Base-by-base conservation (phyloP, 2,113 vertebrate species). In the cattle (Bos taurus) region DNA sequence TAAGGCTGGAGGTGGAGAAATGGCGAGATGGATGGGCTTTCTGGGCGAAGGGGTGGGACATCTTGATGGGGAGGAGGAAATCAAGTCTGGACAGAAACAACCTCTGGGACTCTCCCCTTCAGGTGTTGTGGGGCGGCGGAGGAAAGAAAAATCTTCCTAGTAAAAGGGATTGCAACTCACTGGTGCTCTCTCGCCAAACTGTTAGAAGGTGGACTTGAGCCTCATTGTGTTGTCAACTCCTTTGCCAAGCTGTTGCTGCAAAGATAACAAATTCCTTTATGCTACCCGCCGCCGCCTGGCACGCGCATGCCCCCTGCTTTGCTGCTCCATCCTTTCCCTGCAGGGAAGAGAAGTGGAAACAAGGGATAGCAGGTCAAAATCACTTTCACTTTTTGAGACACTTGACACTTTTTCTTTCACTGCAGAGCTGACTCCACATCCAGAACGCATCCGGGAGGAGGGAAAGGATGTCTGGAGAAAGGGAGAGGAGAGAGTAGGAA, bases 1-100 rank as follows among this genome's bases (percentile, higher is more conserved):
- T 85, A 40, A 77, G 62, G 67, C 77, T 81, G 88, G 40, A 56
- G 90, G 48, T 82, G 96, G 93, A 83, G 91, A 95, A 64, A 40
- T 59, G 64, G 48, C 25, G 2, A 81, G 48, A n/a, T 7, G 59
- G 56, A 21, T 1, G 36, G 6, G 67, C 15, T 54, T 28, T 14
- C 59, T n/a, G 88, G 40, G 59, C 23, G 0, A 8, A 1, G 46
- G 36, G 2, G 14, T 23, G 23, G 78, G 64, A 77, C 59, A 54
- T 2, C 7, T 2, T 5, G 67, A 11, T 23, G 21, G 50, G 19
- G 15, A 6, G 62, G 36, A 6, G n/a, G 10, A 25, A 50, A 10
- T 46, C 64, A 2, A 19, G 36, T 56, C 5, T 12, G 19, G 40
- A 46, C 43, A 19, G 56, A 80, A 57, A 54, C 57, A 15, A 9